phyloP scores from a whole-genome alignment of 2,888 invertebrate species.

The Trissoscelio sp. region DNA sequence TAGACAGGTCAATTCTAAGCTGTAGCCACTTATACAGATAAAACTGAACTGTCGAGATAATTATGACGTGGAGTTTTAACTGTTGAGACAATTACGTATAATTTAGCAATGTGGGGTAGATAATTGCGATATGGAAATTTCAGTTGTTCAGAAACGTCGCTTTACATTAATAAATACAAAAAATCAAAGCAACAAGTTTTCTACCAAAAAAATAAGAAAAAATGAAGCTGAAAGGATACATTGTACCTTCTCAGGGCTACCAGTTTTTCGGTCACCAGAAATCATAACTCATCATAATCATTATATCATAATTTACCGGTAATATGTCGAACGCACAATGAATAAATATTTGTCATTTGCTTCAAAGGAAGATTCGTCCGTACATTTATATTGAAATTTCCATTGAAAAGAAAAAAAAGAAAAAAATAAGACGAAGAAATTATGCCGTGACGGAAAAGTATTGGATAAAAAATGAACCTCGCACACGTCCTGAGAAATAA shows the following conservation, averaged over 20 bases:
- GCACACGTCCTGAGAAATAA: conserved; percentile 5
- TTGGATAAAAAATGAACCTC: not conserved
- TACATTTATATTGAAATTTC: conserved; percentile 41
- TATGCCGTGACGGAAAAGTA: not conserved
- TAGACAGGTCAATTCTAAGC: conserved; percentile 52
- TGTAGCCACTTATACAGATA: conserved; percentile 30
- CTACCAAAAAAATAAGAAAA: not conserved
- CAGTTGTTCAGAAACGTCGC: conserved; percentile 34
- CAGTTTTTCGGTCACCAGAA: not conserved
- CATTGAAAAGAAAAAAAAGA: no score
- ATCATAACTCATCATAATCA: conserved; percentile 28
- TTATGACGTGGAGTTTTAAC: conserved; percentile 45
- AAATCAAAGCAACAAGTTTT: conserved; percentile 3
- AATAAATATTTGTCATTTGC: conserved; percentile 35
- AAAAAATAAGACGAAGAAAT: conserved; percentile 1
- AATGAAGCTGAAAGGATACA: not conserved
- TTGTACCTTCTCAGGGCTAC: not conserved
- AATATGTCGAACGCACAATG: conserved; percentile 16
- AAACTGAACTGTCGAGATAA: conserved; percentile 42
- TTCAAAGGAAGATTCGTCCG: not conserved
- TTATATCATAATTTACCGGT: conserved; percentile 25
- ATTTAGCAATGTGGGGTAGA: conserved; percentile 34
- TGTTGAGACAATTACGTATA: conserved; percentile 38
- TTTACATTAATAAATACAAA: not conserved
- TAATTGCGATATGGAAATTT: conserved; percentile 44